Conservation (phyloP, 2,797 vertebrate species). For the Antennarius maculatus region DNA sequence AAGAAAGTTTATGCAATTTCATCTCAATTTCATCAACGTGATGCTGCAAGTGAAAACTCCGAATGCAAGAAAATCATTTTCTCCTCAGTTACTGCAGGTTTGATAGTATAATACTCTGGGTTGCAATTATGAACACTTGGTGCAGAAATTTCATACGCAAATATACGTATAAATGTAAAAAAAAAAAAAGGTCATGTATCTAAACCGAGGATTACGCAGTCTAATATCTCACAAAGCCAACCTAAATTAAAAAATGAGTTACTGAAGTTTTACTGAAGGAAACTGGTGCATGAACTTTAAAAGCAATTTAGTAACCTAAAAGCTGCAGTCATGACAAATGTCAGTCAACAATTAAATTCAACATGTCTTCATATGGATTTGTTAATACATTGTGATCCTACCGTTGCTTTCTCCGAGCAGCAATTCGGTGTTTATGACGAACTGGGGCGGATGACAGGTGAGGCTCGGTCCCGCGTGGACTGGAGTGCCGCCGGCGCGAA, state of each 20-base stretch:
- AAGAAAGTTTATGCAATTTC: not conserved
- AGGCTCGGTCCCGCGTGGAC: constrained; percentile 5
- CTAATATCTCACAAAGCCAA: not conserved
- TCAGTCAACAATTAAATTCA: not conserved
- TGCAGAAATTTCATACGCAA: too few relatives aligned
- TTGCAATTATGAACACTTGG: not conserved
- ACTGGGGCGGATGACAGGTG: constrained; percentile 12
- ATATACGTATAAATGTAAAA: too few relatives aligned
- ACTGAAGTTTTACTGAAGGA: too few relatives aligned
- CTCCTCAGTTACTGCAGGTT: not conserved
- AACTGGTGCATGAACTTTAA: too few relatives aligned
- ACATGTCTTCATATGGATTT: not conserved
- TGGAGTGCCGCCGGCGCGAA: not conserved
- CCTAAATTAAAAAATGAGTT: not conserved
- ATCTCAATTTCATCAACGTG: too few relatives aligned
- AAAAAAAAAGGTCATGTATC: too few relatives aligned
- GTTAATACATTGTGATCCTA: constrained; percentile 7
- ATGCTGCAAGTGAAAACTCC: not conserved
- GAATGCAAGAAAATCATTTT: not conserved
- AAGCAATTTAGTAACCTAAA: too few relatives aligned
- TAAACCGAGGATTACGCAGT: not conserved
- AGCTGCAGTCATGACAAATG: too few relatives aligned
- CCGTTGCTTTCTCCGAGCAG: constrained; percentile 22
- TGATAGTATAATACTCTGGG: not conserved
- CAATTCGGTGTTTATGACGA: constrained; percentile 12